Conservation (phyloP, 2,113 vertebrate genomes). For the Myxocyprinus asiaticus region DNA sequence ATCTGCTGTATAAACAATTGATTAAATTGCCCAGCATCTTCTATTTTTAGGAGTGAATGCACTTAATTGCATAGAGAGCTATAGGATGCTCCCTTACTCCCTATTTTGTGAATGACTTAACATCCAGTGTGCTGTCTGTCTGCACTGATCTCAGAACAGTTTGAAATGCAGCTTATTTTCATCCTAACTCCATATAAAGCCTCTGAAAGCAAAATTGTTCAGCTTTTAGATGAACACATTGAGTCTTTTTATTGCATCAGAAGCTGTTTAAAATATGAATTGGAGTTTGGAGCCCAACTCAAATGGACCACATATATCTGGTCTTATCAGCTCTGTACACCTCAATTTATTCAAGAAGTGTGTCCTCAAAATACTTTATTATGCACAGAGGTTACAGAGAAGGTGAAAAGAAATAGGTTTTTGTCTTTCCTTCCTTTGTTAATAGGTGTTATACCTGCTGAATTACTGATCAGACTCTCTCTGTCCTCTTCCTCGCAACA, state of each 20-base stretch:
- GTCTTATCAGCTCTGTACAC: neutral
- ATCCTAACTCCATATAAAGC: too few species aligned
- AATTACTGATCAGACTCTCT: slow-evolving; percentile 15
- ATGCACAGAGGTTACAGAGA: slow-evolving; percentile 18
- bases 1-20: too few species aligned
- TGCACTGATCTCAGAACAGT: too few species aligned
- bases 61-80: too few species aligned
- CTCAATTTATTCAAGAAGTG: slow-evolving; percentile 17
- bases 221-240: too few species aligned
- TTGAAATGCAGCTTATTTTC: too few species aligned
- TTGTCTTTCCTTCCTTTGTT: neutral
- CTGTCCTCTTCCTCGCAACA: neutral
- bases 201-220: too few species aligned
- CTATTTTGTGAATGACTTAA: too few species aligned
- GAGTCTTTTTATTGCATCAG: neutral
- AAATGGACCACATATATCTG: neutral
- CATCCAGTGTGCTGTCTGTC: too few species aligned
- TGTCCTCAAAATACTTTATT: neutral
- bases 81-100: too few species aligned
- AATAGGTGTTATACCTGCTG: slow-evolving; percentile 8
- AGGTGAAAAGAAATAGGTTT: slow-evolving; percentile 31
- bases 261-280: neutral
- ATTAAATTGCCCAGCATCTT: too few species aligned
- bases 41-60: too few species aligned
- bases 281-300: neutral